phyloP scores from a whole-genome alignment of 92 coral and sea anemone species.

The Hydrozoanthus gracilis region DNA sequence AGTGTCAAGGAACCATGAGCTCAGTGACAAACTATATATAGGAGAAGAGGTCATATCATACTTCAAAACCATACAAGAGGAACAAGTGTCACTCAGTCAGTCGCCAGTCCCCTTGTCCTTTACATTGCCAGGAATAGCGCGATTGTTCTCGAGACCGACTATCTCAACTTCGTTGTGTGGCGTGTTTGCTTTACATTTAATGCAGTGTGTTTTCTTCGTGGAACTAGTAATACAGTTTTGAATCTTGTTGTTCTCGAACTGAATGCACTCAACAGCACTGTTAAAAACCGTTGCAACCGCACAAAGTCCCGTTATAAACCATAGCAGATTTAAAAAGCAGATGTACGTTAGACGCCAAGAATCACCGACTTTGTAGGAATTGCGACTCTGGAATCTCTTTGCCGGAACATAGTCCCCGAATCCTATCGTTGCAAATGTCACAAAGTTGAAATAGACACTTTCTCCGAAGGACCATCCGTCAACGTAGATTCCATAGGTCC shows the following conservation, averaged over 20 bases:
- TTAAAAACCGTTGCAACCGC: constrained; percentile 11
- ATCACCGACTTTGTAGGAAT: background rate
- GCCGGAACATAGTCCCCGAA: constrained; percentile 19
- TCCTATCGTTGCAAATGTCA: constrained; percentile 11
- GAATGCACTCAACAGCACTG: background rate
- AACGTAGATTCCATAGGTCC: constrained; percentile 8
- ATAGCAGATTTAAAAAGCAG: background rate
- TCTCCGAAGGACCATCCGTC: constrained; percentile 16
- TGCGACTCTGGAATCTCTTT: background rate
- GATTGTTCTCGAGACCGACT: too few species aligned
- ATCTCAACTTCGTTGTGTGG: too few species aligned
- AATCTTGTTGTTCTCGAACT: background rate
- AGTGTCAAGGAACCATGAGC: too few species aligned
- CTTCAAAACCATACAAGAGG: too few species aligned
- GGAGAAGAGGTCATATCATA: too few species aligned
- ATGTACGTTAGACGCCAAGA: background rate
- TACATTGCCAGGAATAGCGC: too few species aligned
- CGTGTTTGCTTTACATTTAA: too few species aligned
- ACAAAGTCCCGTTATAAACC: background rate
- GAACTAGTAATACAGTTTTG: too few species aligned
- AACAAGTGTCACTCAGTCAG: too few species aligned
- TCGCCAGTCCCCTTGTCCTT: too few species aligned
- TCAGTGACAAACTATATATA: too few species aligned
- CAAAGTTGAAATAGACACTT: constrained; percentile 18
- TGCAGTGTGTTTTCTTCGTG: too few species aligned